A percentile compares a stretch with the other conserved stretches of the same genome.
Evolutionary conservation across 2,113 vertebrate species (phyloP).

Genomic region (Prunella fulvescens): DNA sequence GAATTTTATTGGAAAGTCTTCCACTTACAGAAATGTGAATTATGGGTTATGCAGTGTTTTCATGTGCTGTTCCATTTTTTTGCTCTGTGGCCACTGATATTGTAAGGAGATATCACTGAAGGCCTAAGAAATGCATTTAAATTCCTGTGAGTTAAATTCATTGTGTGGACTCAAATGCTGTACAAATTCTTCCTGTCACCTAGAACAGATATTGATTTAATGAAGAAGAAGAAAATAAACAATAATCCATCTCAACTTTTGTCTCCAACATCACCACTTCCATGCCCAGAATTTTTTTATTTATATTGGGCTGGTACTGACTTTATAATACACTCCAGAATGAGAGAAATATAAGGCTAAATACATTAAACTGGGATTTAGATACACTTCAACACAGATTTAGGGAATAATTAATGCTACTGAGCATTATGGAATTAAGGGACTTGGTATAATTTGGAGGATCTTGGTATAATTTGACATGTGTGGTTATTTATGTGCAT

Average conservation of each 20-base stretch:
- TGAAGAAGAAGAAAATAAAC: neutral
- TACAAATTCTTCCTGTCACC: neutral
- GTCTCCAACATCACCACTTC: neutral
- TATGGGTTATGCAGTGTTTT: neutral
- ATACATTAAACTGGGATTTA: neutral
- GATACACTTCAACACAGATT: neutral
- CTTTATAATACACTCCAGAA: neutral
- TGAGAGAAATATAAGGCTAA: neutral
- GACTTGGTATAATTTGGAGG: neutral
- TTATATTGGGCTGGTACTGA: neutral
- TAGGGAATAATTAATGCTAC: neutral
- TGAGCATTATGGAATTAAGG: neutral
- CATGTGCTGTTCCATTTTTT: neutral
- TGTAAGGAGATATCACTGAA: neutral
- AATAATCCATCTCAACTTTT: neutral
- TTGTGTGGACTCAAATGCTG: neutral
- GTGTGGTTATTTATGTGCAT: neutral
- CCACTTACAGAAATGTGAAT: constrained; percentile 19
- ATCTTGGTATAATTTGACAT: neutral
- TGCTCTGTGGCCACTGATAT: neutral
- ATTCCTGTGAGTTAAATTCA: neutral
- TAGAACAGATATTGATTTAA: neutral
- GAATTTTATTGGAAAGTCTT: constrained; percentile 27
- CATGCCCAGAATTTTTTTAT: neutral
- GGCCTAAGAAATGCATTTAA: neutral